A percentile compares a stretch with the other conserved stretches of the same genome.
These are phyloP conservation scores for Microplitis demolitor DNA, from an alignment of 1,140 invertebrate species.

Conservation along the genomic window DNA sequence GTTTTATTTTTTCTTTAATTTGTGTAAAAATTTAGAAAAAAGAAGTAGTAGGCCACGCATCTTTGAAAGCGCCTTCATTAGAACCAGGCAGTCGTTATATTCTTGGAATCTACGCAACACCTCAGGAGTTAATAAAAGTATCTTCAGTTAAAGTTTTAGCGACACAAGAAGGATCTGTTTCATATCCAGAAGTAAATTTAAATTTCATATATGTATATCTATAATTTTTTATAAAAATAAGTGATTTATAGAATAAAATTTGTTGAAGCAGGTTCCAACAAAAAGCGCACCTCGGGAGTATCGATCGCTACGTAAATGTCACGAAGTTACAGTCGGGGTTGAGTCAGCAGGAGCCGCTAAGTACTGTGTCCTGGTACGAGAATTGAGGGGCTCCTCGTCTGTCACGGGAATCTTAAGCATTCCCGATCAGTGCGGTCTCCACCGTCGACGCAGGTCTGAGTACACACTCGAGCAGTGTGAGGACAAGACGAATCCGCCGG, in stretches of 20 bases:
- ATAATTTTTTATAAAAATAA: background rate
- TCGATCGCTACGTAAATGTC: constrained; percentile 45
- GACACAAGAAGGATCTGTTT: constrained; percentile 47
- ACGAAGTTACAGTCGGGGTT: constrained; percentile 50
- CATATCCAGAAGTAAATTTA: constrained; percentile 48
- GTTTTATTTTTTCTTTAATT: background rate
- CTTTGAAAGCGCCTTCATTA: constrained; percentile 49
- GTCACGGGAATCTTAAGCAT: constrained; percentile 39
- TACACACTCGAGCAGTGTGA: constrained; percentile 47
- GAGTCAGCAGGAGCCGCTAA: constrained; percentile 49
- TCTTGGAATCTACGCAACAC: constrained; percentile 50
- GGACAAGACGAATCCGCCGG: constrained; percentile 42
- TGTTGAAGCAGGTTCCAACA: constrained; percentile 40
- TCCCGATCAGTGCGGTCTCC: constrained; percentile 47
- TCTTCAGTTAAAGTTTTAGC: constrained; percentile 53
- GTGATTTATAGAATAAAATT: background rate
- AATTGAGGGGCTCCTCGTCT: constrained; percentile 37
- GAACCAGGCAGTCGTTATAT: constrained; percentile 51
- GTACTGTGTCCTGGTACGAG: constrained; percentile 50
- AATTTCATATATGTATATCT: too few species aligned
- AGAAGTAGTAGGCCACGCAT: constrained; percentile 52
- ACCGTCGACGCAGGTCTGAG: constrained; percentile 48
- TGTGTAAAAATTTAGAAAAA: constrained; percentile 40
- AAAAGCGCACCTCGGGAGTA: constrained; percentile 50
- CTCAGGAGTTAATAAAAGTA: constrained; percentile 47